Conservation (phyloP, 1,140 invertebrate species). For the Drosophila nebulosa region DNA sequence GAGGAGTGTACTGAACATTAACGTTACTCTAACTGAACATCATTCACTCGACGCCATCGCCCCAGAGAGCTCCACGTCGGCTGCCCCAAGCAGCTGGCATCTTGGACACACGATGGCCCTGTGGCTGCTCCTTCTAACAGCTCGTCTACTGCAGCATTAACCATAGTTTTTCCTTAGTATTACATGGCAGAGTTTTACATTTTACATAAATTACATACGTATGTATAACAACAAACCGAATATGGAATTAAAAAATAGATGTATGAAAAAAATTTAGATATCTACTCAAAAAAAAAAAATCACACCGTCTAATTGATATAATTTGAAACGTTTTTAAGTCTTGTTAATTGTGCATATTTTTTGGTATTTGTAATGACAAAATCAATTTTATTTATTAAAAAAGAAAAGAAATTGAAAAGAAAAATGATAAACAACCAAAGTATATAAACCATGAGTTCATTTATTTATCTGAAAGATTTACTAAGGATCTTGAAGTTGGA, state of each 20-base stretch:
- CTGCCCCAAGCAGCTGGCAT: constrained; percentile 29
- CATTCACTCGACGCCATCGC: constrained; percentile 54
- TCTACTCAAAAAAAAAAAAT: constrained; percentile 25
- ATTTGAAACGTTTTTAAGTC: constrained; percentile 42
- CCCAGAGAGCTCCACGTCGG: constrained; percentile 58
- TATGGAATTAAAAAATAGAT: background rate
- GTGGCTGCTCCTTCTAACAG: background rate
- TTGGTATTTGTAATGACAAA: constrained; percentile 68
- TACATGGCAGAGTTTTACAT: constrained; percentile 30
- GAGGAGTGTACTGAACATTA: constrained; percentile 14
- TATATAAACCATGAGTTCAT: constrained; percentile 23
- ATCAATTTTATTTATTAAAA: constrained; percentile 76
- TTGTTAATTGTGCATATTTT: constrained; percentile 65
- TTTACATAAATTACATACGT: constrained; percentile 15
- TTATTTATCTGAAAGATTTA: background rate
- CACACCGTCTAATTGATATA: background rate
- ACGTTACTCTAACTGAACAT: constrained; percentile 49
- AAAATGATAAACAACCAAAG: constrained; percentile 61
- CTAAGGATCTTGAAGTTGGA: background rate
- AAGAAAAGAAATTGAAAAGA: constrained; percentile 48
- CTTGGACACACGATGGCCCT: constrained; percentile 4
- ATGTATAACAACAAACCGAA: constrained; percentile 2
- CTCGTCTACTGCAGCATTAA: constrained; percentile 22
- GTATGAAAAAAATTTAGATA: constrained; percentile 31
- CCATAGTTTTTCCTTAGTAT: constrained; percentile 45